Evolutionary conservation across 1,140 invertebrate genomes (phyloP), one percentile per base, ranked within the genome.

Genomic region (Teleogryllus occipitalis): DNA sequence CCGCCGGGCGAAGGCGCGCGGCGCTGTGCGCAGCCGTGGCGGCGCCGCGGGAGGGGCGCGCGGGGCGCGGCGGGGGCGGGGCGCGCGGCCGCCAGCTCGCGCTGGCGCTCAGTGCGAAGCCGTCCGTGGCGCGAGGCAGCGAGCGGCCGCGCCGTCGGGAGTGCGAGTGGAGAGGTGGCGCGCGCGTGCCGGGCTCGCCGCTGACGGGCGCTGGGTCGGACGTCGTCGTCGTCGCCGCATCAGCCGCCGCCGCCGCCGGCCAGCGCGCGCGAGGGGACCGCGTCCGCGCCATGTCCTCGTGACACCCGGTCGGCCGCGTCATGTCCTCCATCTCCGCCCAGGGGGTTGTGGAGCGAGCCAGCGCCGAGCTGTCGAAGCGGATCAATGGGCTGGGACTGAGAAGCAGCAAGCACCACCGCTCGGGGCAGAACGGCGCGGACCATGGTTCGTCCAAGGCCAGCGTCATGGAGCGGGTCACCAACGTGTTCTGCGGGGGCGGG

Each of bases 341-440:
- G 85, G 93, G 92, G 82, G 94, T 95, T 83, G 94, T 95, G 85
- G 95, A 96, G 88, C 90, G 94, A 83, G 94, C 94, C 82, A 95
- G 94, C 82, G 94, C 94, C 78, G 94, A 96, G 87, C 87, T 96
- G 80, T 93, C 93, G 78, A 95, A 95, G 83, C 91, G 95, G 82
- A 96, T 96, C 87, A 96, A 94, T 84, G 94, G 94, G 49, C 88
- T 95, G 83, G 92, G 93, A 46, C 87, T 95, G 81, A 89, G 93
- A 81, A 89, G 92, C 22, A 88, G 87, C 80, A 83, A 83, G 27
- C 92, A 93, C 83, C 91, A 92, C 84, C 76, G 80, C n/a, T 47
- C 8, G 46, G 65, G 65, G 46, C 22, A 47, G 18, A 79, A 79
- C 73, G 78, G 12, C 12, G n/a, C 47, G 27, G 49, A 80, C 15